Conservation (phyloP, 1,140 invertebrate species). For the Aphelinus atriplicis region DNA sequence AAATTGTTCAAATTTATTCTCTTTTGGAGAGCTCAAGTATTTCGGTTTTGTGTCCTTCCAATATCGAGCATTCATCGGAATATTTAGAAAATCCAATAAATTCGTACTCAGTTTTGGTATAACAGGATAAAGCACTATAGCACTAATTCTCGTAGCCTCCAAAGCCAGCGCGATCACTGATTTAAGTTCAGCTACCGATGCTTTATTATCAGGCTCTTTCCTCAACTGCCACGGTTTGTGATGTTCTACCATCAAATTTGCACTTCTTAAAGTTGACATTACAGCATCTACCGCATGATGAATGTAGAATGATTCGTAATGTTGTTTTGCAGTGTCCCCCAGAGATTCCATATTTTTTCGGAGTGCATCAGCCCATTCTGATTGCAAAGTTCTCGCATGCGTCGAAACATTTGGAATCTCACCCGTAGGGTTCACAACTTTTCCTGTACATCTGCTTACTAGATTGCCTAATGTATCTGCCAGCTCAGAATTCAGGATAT, state of each 20-base stretch:
- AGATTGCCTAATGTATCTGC: conserved; percentile 95
- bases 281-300: conserved; percentile 85
- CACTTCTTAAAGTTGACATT: conserved; percentile 76
- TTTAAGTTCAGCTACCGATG: conserved; percentile 70
- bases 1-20: conserved; percentile 5
- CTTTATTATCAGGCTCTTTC: conserved; percentile 64
- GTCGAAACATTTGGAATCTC: conserved; percentile 73
- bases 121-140: conserved; percentile 85
- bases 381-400: conserved; percentile 67
- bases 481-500: conserved; percentile 89
- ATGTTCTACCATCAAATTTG: conserved; percentile 88
- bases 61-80: conserved; percentile 64
- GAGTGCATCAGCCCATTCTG: conserved; percentile 68
- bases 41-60: conserved; percentile 66
- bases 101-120: conserved; percentile 76
- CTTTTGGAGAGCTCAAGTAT: conserved; percentile 37
- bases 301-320: conserved; percentile 84
- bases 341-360: conserved; percentile 67
- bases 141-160: conserved; percentile 82
- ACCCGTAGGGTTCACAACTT: conserved; percentile 80
- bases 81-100: conserved; percentile 75
- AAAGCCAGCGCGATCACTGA: conserved; percentile 83
- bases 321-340: conserved; percentile 68
- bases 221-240: conserved; percentile 88
- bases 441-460: conserved; percentile 80